Evolutionary conservation across 2,113 vertebrate species (phyloP).

Genomic region (Peromyscus polionotus): DNA sequence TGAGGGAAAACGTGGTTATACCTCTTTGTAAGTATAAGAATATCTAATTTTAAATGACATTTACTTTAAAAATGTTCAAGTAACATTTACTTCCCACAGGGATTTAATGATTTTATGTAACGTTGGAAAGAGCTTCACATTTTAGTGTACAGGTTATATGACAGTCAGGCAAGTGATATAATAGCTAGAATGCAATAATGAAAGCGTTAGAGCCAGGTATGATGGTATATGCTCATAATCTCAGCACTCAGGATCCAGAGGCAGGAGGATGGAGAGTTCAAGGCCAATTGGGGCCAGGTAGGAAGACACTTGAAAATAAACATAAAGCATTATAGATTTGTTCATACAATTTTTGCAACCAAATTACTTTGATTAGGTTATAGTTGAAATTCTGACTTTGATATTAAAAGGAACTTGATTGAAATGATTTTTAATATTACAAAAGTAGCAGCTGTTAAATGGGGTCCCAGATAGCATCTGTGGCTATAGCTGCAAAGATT

Average conservation of each 20-base stretch:
- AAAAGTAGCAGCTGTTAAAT: conserved; percentile 12
- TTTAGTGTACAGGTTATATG: conserved; percentile 44
- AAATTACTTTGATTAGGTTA: conserved; percentile 43
- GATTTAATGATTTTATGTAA: conserved; percentile 7
- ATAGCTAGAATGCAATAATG: conserved; percentile 48
- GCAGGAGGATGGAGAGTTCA: neutral
- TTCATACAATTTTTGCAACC: neutral
- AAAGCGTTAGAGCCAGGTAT: neutral
- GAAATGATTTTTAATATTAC: conserved; percentile 19
- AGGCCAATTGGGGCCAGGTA: neutral
- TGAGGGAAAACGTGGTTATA: neutral
- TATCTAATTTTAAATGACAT: conserved; percentile 67
- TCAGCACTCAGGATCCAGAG: neutral
- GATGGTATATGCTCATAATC: neutral
- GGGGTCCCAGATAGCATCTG: neutral
- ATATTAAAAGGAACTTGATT: conserved; percentile 31
- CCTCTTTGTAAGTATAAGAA: conserved; percentile 52
- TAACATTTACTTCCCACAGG: conserved; percentile 41
- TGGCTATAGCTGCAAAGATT: conserved; percentile 25
- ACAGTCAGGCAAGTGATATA: neutral
- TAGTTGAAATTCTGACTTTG: conserved; percentile 16
- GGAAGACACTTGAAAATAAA: neutral
- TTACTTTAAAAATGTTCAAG: conserved; percentile 52
- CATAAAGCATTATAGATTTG: neutral
- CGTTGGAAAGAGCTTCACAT: conserved; percentile 38